Evolutionary conservation across 2,888 invertebrate species (phyloP).

Genomic region (Pogonocherus hispidulus): DNA sequence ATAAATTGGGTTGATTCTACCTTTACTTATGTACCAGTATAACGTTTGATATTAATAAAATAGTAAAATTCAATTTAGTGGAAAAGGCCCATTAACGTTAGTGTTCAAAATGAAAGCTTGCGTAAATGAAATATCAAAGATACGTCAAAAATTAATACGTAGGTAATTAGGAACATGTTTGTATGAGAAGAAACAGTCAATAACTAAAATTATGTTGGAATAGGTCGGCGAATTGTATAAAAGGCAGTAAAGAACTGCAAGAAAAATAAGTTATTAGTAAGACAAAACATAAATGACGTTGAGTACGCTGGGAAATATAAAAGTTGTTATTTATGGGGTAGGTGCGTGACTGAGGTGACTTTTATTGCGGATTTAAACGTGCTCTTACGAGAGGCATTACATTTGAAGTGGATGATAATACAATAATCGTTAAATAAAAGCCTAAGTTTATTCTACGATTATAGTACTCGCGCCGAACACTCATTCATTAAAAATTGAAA

Average conservation of each 20-base stretch:
- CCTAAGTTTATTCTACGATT: neutral
- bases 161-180: too few relatives aligned
- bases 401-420: slow-evolving; percentile 17
- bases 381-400: slow-evolving; percentile 18
- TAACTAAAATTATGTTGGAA: too few relatives aligned
- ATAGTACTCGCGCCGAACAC: neutral
- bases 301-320: slow-evolving; percentile 8
- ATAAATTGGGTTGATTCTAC: too few relatives aligned
- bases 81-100: too few relatives aligned
- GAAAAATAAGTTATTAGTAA: slow-evolving; percentile 22
- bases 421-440: neutral
- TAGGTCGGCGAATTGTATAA: neutral
- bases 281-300: slow-evolving; percentile 28
- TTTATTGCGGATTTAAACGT: slow-evolving; percentile 26
- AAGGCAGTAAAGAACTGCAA: neutral
- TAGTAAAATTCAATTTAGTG: too few relatives aligned
- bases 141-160: too few relatives aligned
- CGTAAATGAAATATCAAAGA: too few relatives aligned
- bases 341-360: slow-evolving; percentile 19
- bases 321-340: slow-evolving; percentile 28
- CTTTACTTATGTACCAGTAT: too few relatives aligned
- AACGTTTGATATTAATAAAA: too few relatives aligned
- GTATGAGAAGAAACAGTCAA: too few relatives aligned
- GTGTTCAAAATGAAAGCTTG: too few relatives aligned
- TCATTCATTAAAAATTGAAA: neutral